Base-by-base conservation (phyloP, 2,888 invertebrate species). In the Spisula solida region DNA sequence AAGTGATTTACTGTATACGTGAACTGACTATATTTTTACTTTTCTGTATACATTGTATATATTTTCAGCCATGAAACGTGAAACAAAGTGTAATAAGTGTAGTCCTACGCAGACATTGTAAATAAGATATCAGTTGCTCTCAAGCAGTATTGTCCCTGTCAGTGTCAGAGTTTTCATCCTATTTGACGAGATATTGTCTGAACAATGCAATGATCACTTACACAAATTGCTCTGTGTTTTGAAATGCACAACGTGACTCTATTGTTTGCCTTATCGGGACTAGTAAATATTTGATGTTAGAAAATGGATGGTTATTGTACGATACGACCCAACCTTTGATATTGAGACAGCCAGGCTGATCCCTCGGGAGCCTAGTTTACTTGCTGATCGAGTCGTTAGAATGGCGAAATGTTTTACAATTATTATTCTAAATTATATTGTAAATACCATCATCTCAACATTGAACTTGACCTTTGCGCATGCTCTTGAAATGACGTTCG, bases 191-290 rank as follows among this genome's bases (percentile, higher is more conserved):
- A 25, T 66, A 66, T 8, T 1, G 60, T 55, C 75, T 48, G 14
- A 70, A 60, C 85, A 87, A 87, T 90, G 89, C 85, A 85, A 85
- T 85, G 89, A 87, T 90, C 89, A 90, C 89, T 90, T 90, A 90
- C 79, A 78, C 87, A 90, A 90, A 90, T 90, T 90, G 89, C 87
- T 90, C 86, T 90, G 89, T 81, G 89, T 85, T 87, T 87, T 85
- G 89, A 90, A 90, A 87, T 90, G 89, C 89, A 90, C 89, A 90
- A 85, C 89, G 55, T 75, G 34, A 34, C 82, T 29, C 70, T 41
- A 82, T 90, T 90, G 87, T 90, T 87, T 85, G 89, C 79, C 55
- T 90, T 90, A 82, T 87, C 87, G 55, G 66, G 47, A 1, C 75
- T 70, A 18, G 89, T 90, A 90, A 90, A 90, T 90, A 90, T 90